These are phyloP conservation scores for Orussus abietinus DNA, from an alignment of 1,140 invertebrate genomes.

Conservation along the genomic window DNA sequence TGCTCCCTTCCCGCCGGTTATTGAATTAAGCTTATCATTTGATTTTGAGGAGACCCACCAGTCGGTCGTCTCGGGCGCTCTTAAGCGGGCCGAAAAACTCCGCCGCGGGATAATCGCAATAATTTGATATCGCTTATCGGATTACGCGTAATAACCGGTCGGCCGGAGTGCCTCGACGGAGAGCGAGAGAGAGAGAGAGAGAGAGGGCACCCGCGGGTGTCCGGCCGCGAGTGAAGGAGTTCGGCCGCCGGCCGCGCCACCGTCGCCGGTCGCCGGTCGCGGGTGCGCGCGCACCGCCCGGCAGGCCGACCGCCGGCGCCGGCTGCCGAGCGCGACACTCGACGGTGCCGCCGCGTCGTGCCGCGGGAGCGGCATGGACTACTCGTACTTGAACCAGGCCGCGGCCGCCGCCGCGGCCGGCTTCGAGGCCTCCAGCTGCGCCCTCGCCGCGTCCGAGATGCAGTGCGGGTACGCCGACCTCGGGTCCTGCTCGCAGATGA, in stretches of 20 bases:
- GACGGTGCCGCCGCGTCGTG: conserved; percentile 7
- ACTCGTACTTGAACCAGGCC: conserved; percentile 69
- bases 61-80: conserved; percentile 54
- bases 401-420: conserved; percentile 58
- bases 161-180: conserved; percentile 8
- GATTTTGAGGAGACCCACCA: conserved; percentile 63
- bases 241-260: conserved; percentile 10
- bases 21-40: conserved; percentile 75
- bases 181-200: conserved; percentile 7
- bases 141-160: conserved; percentile 47
- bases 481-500: conserved; percentile 83
- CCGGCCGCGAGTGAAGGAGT: conserved; percentile 13
- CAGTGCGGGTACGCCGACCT: conserved; percentile 79
- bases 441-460: conserved; percentile 63
- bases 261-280: conserved; percentile 21
- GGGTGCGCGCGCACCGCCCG: conserved; percentile 24
- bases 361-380: conserved; percentile 57
- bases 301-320: background rate
- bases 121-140: conserved; percentile 60
- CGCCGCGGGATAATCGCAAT: conserved; percentile 51
- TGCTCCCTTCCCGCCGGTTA: conserved; percentile 51
- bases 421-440: conserved; percentile 64
- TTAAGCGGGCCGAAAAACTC: conserved; percentile 52
- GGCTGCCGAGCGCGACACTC: conserved; percentile 1
- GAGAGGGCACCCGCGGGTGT: too few relatives aligned